Base-by-base conservation (phyloP, 2,888 invertebrate species). In the Tromatobia lineatoria region DNA sequence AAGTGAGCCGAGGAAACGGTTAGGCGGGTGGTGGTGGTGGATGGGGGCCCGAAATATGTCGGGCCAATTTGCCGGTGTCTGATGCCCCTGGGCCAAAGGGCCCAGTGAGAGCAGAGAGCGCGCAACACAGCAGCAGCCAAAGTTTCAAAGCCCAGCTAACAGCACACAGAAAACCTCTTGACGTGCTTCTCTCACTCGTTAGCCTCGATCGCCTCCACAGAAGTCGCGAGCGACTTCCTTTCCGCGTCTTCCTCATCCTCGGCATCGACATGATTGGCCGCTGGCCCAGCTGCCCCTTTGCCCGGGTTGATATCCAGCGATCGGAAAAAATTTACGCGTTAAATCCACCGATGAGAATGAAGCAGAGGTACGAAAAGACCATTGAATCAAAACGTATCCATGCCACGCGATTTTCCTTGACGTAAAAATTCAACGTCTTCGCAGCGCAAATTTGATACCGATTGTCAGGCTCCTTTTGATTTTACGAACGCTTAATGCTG, bases 61-160 rank as follows among this genome's bases (percentile, higher is more conserved):
- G 90, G 90, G 80, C 91, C 91, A 91, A 91, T 91, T 91, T 91
- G 91, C 91, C 90, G 91, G 90, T 90, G 91, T 91, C 90, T 90
- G 91, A 86, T 89, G 90, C 90, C 90, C 86, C 86, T 88, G 89
- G 86, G 90, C 89, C 83, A 1, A 18, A 34, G n/a, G 38, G 69
- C 66, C 64, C 38, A 18, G 29, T 29, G n/a, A n/a, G 38, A 38
- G 18, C 70, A 45, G 10, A 20, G 66, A 52, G 70, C 69, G 78
- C 75, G 38, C 10, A 38, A 10, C 61, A 74, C 79, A 66, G 59
- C 73, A 70, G 66, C 71, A 75, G 29, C 54, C 59, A 64, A 38
- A 10, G 38, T 2, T 10, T 6, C 45, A 52, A 78, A 38, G 18
- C 54, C 6, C 45, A 47, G 64, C 15, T 34, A 38, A 2, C 38